phyloP scores from a whole-genome alignment of 2,888 invertebrate species.

The Mamestra brassicae region DNA sequence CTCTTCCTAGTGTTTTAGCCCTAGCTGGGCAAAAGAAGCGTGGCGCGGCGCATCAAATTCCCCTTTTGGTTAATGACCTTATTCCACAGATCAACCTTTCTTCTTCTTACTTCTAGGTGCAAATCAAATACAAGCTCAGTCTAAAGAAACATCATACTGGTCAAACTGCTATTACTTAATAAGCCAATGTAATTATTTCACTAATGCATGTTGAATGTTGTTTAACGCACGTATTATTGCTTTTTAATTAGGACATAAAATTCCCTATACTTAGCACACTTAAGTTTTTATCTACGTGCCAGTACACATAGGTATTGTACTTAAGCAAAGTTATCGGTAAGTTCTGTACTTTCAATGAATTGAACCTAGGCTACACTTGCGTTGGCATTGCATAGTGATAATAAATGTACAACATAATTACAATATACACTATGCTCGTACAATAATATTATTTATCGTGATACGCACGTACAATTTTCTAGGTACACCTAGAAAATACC shows the following conservation, averaged over 20 bases:
- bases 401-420: slow-evolving; percentile 25
- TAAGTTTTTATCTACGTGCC: neutral
- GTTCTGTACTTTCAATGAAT: slow-evolving; percentile 4
- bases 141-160: neutral
- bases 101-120: too few species aligned
- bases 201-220: neutral
- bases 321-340: neutral
- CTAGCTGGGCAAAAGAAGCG: too few species aligned
- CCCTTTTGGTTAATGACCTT: neutral
- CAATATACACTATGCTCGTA: neutral
- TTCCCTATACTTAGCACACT: neutral
- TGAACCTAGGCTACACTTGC: slow-evolving; percentile 1
- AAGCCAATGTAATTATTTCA: neutral
- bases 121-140: neutral
- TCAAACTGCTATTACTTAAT: neutral
- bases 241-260: slow-evolving; percentile 1
- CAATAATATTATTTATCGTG: neutral
- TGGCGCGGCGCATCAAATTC: neutral
- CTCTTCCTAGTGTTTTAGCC: neutral
- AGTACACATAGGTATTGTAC: neutral
- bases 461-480: slow-evolving; percentile 34
- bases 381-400: neutral
- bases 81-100: too few species aligned
- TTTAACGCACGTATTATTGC: neutral
- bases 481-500: neutral